Evolutionary conservation across 2,888 invertebrate species (phyloP).

Genomic region (Siphonodentalium dalli): DNA sequence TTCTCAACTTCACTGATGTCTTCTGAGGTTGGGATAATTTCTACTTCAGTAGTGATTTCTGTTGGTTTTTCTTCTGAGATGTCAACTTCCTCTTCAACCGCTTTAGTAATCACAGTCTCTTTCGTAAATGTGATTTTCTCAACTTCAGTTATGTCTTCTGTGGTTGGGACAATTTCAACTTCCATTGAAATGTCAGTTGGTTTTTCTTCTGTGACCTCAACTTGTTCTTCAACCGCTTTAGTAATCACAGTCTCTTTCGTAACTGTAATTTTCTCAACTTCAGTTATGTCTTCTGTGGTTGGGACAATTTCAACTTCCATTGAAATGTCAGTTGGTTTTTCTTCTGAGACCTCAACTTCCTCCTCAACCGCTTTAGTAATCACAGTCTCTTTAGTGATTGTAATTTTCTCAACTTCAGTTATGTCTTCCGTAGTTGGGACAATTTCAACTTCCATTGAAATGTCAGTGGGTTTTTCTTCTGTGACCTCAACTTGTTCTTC

Average conservation of each 20-base stretch:
- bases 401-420: conserved; percentile 4
- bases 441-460: conserved; percentile 1
- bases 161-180: not conserved
- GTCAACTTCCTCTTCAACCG: conserved; percentile 1
- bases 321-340: too few relatives aligned
- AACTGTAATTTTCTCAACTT: not conserved
- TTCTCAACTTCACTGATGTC: conserved; percentile 4
- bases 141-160: conserved; percentile 1
- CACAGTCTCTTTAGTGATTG: conserved; percentile 1
- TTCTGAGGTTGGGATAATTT: conserved; percentile 13
- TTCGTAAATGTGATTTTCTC: not conserved
- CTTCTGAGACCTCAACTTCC: too few relatives aligned
- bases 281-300: conserved; percentile 13
- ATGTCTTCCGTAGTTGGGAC: conserved; percentile 10
- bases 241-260: too few relatives aligned
- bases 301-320: conserved; percentile 14
- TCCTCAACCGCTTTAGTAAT: conserved; percentile 4
- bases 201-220: conserved; percentile 10
- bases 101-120: not conserved
- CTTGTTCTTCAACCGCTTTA: not conserved
- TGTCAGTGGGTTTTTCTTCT: conserved; percentile 5
- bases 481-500: not conserved
- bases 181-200: conserved; percentile 3
- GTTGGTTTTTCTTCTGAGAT: conserved; percentile 6
- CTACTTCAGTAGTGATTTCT: conserved; percentile 6